These are phyloP conservation scores for Dolichoris vasculosae DNA, from an alignment of 1,140 invertebrate species.

Conservation along the genomic window DNA sequence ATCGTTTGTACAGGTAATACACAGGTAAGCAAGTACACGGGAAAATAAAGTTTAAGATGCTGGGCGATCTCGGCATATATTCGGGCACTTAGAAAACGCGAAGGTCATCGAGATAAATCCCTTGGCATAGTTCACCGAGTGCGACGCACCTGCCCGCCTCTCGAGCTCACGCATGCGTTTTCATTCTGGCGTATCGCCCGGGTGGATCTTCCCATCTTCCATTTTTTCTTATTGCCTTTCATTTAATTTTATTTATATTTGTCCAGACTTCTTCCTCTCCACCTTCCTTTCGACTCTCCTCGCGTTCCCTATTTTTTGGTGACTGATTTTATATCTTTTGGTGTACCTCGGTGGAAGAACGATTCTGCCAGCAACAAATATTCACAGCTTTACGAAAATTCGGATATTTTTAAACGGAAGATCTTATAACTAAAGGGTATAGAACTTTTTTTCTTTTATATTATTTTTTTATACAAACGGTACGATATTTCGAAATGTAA, in stretches of 20 bases:
- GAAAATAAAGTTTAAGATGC: not conserved
- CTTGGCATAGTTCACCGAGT: slow-evolving; percentile 19
- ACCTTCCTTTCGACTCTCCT: not conserved
- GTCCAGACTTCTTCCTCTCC: not conserved
- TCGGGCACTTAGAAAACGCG: slow-evolving; percentile 15
- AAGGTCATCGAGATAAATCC: slow-evolving; percentile 41
- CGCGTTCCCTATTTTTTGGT: not conserved
- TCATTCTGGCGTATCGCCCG: slow-evolving; percentile 24
- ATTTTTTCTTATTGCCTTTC: slow-evolving; percentile 32
- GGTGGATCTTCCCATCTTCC: slow-evolving; percentile 2
- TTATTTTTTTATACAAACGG: no score
- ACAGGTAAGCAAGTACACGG: not conserved
- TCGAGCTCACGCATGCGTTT: slow-evolving; percentile 17
- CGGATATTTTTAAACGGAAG: not conserved
- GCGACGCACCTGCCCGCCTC: slow-evolving; percentile 20
- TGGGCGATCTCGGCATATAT: not conserved
- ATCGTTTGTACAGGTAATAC: not conserved
- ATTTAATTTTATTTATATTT: slow-evolving; percentile 30
- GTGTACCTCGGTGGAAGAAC: not conserved
- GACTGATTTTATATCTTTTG: not conserved
- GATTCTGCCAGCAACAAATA: not conserved
- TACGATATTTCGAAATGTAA: no score
- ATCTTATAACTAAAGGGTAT: not conserved
- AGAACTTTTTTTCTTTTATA: no score
- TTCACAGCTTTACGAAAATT: not conserved